Base-by-base conservation (phyloP, 2,888 invertebrate species). In the Halictus quadricinctus region DNA sequence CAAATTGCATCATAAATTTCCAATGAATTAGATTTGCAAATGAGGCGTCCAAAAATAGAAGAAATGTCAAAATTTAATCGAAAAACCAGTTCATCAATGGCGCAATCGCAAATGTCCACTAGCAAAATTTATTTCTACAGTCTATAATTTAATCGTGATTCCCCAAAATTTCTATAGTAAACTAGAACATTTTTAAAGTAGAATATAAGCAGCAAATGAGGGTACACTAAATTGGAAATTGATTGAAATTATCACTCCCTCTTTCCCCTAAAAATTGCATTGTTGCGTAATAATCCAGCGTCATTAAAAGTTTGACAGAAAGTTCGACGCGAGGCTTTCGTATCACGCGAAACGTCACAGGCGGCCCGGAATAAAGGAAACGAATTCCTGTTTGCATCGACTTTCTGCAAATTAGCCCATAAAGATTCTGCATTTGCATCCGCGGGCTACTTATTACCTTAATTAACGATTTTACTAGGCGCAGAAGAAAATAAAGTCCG, bases 361-460 rank as follows among this genome's bases (percentile, higher is more conserved):
- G 58, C 54, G 21, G 13, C 66, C 2, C 18, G 21, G 21, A 66
- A 29, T 66, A 66, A 66, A 66, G 36, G 8, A 36, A 66, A 66
- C 36, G 29, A 66, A 66, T 36, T 29, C 36, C 29, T 36, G 66
- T 66, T 66, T 66, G 66, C 29, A 36, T 36, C 66, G 18, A 36
- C 36, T 66, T 66, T 10, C 66, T 36, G 29, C 66, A 36, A 66
- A 66, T 66, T 66, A 66, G 66, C 21, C 66, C 66, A 66, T 66
- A 66, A 66, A 66, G 66, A 66, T 36, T 66, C 36, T 36, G 66
- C 66, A 66, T 66, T 66, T 66, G 66, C 66, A 66, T 66, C 36
- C 36, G 36, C 36, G 36, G 66, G 29, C 66, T 66, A 21, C 66
- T 66, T 66, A 66, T 66, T 66, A 36, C 66, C 36, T 66, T 66